phyloP scores from a whole-genome alignment of 2,888 invertebrate species.

The Endomychus coccineus region DNA sequence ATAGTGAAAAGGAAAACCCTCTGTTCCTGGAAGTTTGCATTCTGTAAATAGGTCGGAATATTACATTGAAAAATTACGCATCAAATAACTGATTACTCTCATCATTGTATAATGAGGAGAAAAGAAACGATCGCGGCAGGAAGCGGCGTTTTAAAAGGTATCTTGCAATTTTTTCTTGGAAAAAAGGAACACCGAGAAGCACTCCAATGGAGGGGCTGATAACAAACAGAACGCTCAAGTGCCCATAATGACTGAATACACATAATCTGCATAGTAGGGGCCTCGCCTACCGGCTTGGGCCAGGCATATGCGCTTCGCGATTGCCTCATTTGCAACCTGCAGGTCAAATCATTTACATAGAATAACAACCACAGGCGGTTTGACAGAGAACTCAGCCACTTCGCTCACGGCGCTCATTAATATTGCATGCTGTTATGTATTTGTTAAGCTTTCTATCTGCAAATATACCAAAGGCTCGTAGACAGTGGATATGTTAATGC shows the following conservation, averaged over 20 bases:
- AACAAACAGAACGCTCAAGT: constrained; percentile 41
- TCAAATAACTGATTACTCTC: too few species aligned
- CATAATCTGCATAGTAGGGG: constrained; percentile 40
- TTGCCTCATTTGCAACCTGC: constrained; percentile 42
- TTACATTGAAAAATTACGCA: too few species aligned
- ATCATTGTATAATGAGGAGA: too few species aligned
- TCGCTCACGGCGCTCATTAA: constrained; percentile 23
- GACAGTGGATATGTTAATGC: too few species aligned
- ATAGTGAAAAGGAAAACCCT: too few species aligned
- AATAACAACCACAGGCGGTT: constrained; percentile 39
- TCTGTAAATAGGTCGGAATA: too few species aligned
- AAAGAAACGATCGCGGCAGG: too few species aligned
- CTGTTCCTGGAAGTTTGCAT: too few species aligned
- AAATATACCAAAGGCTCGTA: too few species aligned
- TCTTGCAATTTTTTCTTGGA: too few species aligned
- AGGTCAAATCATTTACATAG: constrained; percentile 41
- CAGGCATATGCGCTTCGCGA: constrained; percentile 31
- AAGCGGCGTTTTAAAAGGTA: too few species aligned
- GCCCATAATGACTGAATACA: constrained; percentile 43
- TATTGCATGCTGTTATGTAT: constrained; percentile 17
- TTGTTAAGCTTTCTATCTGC: too few species aligned
- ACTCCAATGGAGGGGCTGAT: constrained; percentile 20
- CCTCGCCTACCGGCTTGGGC: constrained; percentile 23
- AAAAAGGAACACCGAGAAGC: constrained; percentile 27
- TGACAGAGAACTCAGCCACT: constrained; percentile 19